These are phyloP conservation scores for Thinocorus orbignyianus DNA, from an alignment of 2,113 vertebrate genomes.

Conservation along the genomic window DNA sequence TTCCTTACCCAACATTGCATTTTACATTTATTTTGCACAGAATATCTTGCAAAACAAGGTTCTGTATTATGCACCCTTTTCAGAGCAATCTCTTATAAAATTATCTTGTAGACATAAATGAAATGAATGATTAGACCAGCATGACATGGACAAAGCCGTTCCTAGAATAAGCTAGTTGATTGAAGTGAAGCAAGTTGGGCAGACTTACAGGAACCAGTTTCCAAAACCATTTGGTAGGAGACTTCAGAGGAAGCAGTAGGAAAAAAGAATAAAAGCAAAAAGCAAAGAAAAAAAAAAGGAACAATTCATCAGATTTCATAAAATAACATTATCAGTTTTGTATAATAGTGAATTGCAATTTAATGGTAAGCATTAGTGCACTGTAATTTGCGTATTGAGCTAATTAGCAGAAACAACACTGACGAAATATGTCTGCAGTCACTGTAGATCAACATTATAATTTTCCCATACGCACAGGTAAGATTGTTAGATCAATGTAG, in stretches of 20 bases:
- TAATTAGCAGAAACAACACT: constrained; percentile 37
- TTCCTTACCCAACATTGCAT: neutral
- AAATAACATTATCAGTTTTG: constrained; percentile 39
- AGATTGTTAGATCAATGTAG: constrained; percentile 1
- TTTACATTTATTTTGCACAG: neutral
- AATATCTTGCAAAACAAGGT: neutral
- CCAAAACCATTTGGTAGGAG: constrained; percentile 99
- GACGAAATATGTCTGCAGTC: neutral
- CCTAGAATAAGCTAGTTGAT: constrained; percentile 38
- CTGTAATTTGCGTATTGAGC: neutral
- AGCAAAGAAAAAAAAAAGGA: constrained; percentile 60
- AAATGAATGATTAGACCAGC: constrained; percentile 22
- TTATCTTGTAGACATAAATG: neutral
- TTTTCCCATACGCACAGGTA: constrained; percentile 7
- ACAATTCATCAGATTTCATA: constrained; percentile 67
- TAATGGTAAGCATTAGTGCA: neutral
- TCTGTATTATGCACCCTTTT: neutral
- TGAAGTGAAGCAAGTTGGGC: constrained; percentile 63
- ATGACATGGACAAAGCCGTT: constrained; percentile 50
- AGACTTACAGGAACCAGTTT: constrained; percentile 99
- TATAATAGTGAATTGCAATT: constrained; percentile 16
- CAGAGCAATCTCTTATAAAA: neutral
- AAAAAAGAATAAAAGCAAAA: constrained; percentile 74
- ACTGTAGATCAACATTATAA: neutral
- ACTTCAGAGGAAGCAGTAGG: constrained; percentile 86